Evolutionary conservation across 2,113 vertebrate species (phyloP), one percentile per base, ranked within the genome.

Genomic region (Gymnocephalus cernua): DNA sequence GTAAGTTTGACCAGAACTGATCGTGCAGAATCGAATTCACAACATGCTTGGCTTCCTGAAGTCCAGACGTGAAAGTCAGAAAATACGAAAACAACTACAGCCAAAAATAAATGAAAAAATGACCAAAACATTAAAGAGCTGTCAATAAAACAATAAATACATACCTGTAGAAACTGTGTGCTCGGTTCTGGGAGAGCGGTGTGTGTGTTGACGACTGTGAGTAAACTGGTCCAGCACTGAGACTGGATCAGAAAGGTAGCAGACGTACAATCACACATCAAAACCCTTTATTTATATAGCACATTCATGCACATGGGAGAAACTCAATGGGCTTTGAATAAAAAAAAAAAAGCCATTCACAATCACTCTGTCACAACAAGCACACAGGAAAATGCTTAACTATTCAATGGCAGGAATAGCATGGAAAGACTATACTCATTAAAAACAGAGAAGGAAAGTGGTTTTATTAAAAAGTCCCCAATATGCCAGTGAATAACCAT

Each of bases 211-310:
- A 85, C 76, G 0, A 86, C 14, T 3, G 25, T 23, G 23, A 94
- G 89, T 53, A 93, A 66, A 72, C 32, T n/a, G 65, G 35, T 38
- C 93, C 93, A 94, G 82, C 92, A 92, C 47, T 32, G 59, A 54
- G 83, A 63, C 93, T 94, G 77, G 5, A 84, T 21, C 18, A 84
- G 23, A 50, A 23, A 48, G 25, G n/a, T 0, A 76, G 18, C n/a
- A 78, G 47, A 53, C 0, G 0, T 6, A 19, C 47, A 58, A 4
- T 57, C 44, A 82, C 21, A 71, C 70, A 54, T 2, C 29, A 6
- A 16, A 13, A 44, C 25, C 8, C 10, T 18, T 1, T 3, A n/a
- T 19, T 45, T 12, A 45, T 15, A 3, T 0, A 54, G 8, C 18
- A 11, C 18, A n/a, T 47, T 63, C 12, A 50, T 1, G 16, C 4